Conservation (phyloP, 2,888 invertebrate genomes). For the Cantharis rufa region DNA sequence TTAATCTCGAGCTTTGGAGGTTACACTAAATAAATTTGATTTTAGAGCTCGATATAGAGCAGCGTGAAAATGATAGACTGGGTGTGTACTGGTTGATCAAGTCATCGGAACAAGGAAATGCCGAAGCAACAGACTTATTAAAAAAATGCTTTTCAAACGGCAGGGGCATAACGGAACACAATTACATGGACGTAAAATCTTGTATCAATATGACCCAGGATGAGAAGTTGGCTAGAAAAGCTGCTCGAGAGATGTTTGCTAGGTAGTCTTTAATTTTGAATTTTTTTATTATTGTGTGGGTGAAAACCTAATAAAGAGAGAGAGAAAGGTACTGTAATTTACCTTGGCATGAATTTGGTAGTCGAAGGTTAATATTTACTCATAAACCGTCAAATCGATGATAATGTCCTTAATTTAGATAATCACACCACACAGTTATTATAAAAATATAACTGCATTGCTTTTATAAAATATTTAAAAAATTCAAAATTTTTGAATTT, state of each 20-base stretch:
- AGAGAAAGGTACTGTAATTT: not conserved
- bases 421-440: no score
- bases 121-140: conserved; percentile 81
- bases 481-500: no score
- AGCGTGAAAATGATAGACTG: conserved; percentile 75
- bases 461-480: no score
- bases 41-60: conserved; percentile 69
- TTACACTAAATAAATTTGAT: conserved; percentile 32
- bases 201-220: conserved; percentile 84
- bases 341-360: not conserved
- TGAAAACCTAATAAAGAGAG: not conserved
- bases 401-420: no score
- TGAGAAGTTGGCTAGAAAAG: conserved; percentile 85
- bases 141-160: conserved; percentile 73
- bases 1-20: not conserved
- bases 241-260: conserved; percentile 86
- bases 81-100: conserved; percentile 91
- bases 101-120: conserved; percentile 90
- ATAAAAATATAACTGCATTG: no score
- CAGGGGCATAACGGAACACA: conserved; percentile 73
- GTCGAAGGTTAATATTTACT: not conserved
- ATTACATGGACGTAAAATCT: conserved; percentile 73
- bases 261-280: conserved; percentile 58
- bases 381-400: not conserved
- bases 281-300: not conserved